A percentile compares a stretch with the other conserved stretches of the same genome.
phyloP scores from a whole-genome alignment of 2,113 vertebrate species.

The Brachirus orientalis region DNA sequence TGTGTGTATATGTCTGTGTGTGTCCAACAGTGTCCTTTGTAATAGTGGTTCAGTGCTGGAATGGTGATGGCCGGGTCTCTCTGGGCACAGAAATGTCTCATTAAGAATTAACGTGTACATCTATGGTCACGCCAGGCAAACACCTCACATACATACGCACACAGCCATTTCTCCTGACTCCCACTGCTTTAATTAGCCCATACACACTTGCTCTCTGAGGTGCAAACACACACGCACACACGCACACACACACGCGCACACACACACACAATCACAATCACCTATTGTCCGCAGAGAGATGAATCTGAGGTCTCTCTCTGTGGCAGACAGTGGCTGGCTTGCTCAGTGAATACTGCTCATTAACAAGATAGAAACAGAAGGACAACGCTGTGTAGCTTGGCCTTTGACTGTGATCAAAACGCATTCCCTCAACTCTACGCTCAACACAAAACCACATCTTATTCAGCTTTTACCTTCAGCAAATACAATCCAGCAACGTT shows the following conservation, averaged over 20 bases:
- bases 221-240: constrained; percentile 66
- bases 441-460: constrained; percentile 74
- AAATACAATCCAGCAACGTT: constrained; percentile 60
- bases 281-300: constrained; percentile 82
- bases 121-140: constrained; percentile 77
- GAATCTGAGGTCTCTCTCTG: constrained; percentile 82
- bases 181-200: constrained; percentile 80
- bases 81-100: constrained; percentile 84
- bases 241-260: constrained; percentile 54
- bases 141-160: constrained; percentile 62
- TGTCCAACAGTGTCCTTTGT: constrained; percentile 75
- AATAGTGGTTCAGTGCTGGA: constrained; percentile 71
- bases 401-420: constrained; percentile 82
- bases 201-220: constrained; percentile 63
- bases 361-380: constrained; percentile 81
- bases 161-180: constrained; percentile 67
- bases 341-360: constrained; percentile 76
- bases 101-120: constrained; percentile 87
- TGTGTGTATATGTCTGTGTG: constrained; percentile 3
- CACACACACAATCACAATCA: no score
- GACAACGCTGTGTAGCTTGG: constrained; percentile 75
- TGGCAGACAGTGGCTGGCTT: constrained; percentile 76
- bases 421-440: constrained; percentile 68
- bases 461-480: constrained; percentile 74
- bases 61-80: constrained; percentile 79